Evolutionary conservation across 2,797 vertebrate genomes (phyloP), one percentile per base, ranked within the genome.

Genomic region (Margarornis squamiger): DNA sequence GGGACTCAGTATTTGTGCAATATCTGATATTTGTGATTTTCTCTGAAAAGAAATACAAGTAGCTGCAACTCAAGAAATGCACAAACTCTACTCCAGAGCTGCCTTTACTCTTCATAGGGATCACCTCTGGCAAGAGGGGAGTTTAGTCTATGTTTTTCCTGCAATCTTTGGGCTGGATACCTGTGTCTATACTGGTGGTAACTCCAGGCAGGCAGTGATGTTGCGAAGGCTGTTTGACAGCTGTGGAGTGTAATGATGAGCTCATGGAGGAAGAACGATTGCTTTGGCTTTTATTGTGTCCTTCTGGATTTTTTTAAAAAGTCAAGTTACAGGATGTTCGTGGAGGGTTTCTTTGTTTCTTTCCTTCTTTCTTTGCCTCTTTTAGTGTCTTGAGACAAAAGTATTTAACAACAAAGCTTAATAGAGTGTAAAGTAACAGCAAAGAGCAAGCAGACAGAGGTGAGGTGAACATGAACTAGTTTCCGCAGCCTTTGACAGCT

Each of bases 401-500:
- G 55, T 76, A 74, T 95, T 91, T 87, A 94, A 80, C 74, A 89
- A 67, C 63, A 93, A 61, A 86, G 70, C 58, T 86, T 87, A 88
- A 77, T 26, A 81, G 80, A 73, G 34, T 75, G 67, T 51, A 61
- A 96, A 92, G 57, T 87, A 90, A 93, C 34, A 82, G 77, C 67
- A 86, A 73, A 88, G 66, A 86, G 54, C 1, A 20, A 93, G 46
- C n/a, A 76, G 77, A 88, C 55, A 81, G 76, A 91, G 79, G 86
- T 86, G 86, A 95, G 86, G 80, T 90, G 91, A 93, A 74, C 71
- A 29, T 90, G 74, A 93, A 89, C 88, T 89, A 54, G 83, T 79
- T 95, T 97, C 95, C 57, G 14, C 71, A 93, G 86, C 41, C 74
- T 94, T 92, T 97, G 96, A 94, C 88, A 97, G 90, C 74, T 94